phyloP scores from a whole-genome alignment of 2,888 invertebrate genomes.

The Acanthoscelides obtectus region DNA sequence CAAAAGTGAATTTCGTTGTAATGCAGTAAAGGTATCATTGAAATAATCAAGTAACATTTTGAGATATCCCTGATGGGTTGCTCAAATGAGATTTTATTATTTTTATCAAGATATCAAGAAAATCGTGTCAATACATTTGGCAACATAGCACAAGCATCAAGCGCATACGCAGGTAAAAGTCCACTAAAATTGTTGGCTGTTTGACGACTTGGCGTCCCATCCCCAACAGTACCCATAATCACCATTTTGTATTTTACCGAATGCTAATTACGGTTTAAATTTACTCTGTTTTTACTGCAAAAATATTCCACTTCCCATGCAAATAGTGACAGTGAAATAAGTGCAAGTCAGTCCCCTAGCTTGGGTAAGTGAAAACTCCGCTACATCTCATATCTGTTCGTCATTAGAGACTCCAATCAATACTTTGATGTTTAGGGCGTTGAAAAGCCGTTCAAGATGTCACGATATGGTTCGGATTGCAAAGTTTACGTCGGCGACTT shows the following conservation, averaged over 20 bases:
- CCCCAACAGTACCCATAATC: background rate
- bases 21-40: no score
- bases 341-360: background rate
- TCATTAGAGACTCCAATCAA: background rate
- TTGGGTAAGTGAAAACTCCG: background rate
- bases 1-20: no score
- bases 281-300: background rate
- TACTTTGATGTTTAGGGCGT: conserved; percentile 13
- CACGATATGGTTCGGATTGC: conserved; percentile 73
- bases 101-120: no score
- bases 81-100: no score
- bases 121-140: background rate
- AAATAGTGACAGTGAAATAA: background rate
- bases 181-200: background rate
- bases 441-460: conserved; percentile 49
- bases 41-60: no score
- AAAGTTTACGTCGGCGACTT: conserved; percentile 92
- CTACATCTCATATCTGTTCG: background rate
- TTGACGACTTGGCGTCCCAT: background rate
- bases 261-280: background rate
- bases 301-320: background rate
- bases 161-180: background rate
- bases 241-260: background rate
- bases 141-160: background rate
- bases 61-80: no score